Evolutionary conservation across 2,888 invertebrate species (phyloP), one percentile per base, ranked within the genome.

Genomic region (Drosophila villosipedis): DNA sequence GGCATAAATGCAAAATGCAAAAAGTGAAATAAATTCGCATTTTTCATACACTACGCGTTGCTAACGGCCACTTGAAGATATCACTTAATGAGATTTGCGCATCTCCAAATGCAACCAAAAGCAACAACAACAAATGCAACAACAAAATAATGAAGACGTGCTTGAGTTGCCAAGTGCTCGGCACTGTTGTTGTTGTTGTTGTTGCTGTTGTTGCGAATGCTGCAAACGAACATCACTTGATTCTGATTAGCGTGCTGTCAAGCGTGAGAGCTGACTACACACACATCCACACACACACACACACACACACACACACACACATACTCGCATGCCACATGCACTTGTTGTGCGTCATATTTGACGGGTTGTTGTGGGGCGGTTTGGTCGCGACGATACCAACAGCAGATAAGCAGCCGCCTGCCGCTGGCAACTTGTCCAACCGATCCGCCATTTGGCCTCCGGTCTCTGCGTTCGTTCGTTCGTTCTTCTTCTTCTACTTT

Each of bases 201-300:
- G 75, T 47, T 33, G 58, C 14, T 55, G 62, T 39, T 53, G 71
- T 63, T 68, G 49, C 59, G 84, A 73, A 75, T 79, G 86, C 83
- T 77, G 83, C 81, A 83, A 73, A 79, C 84, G 84, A 83, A 88
- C 89, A 84, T 91, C 90, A 86, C 89, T 91, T 89, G 91, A 92
- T 91, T 89, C 91, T 92, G 92, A 92, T 92, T 92, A 92, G 92
- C 85, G 90, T 83, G 92, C 91, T 91, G 92, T 89, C 89, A 92
- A 90, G 91, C 92, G 90, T 92, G 88, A 85, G 85, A 89, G 87
- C 82, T 88, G 76, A 66, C 78, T 74, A 62, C 68, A 68, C 59
- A 83, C 50, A 76, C 65, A 76, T n/a, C 64, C 43, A 62, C 33
- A 59, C 35, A 53, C 33, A 70, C 50, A 50, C 43, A 69, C 69